Evolutionary conservation across 2,797 vertebrate genomes (phyloP).

Genomic region (Sebastes minor): DNA sequence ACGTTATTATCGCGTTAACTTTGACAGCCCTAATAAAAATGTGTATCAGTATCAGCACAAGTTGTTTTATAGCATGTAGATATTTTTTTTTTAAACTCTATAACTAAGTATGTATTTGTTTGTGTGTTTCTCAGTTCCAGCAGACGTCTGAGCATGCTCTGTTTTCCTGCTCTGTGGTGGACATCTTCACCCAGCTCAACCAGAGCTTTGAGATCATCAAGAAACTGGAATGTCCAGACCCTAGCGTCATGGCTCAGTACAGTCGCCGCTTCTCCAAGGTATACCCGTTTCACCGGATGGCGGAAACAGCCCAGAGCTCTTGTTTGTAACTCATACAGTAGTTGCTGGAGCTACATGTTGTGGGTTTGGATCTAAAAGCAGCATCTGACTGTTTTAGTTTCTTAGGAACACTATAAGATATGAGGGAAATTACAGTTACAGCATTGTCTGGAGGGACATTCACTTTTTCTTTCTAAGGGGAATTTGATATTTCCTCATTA

Average conservation of each 20-base stretch:
- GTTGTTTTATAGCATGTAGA: not conserved
- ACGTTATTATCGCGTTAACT: too few relatives aligned
- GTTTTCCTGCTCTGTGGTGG: conserved; percentile 99
- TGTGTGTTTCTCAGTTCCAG: conserved; percentile 87
- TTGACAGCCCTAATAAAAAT: too few relatives aligned
- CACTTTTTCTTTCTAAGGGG: not conserved
- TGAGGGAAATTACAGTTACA: not conserved
- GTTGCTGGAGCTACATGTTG: not conserved
- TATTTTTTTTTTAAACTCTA: not conserved
- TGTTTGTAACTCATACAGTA: not conserved
- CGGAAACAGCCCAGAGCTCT: not conserved
- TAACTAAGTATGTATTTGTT: not conserved
- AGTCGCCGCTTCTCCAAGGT: conserved; percentile 97
- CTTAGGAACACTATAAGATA: not conserved
- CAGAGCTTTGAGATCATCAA: conserved; percentile 99
- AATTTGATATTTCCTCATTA: conserved; percentile 29
- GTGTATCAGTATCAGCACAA: not conserved
- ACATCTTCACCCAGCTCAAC: conserved; percentile 98
- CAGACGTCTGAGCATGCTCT: conserved; percentile 98
- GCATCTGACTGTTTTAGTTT: not conserved
- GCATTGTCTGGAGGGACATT: not conserved
- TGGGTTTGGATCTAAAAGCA: not conserved
- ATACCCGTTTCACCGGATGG: conserved; percentile 3
- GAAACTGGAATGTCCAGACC: conserved; percentile 97
- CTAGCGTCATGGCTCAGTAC: conserved; percentile 92